Evolutionary conservation across 2,113 vertebrate genomes (phyloP).

Genomic region (Nicator chloris): DNA sequence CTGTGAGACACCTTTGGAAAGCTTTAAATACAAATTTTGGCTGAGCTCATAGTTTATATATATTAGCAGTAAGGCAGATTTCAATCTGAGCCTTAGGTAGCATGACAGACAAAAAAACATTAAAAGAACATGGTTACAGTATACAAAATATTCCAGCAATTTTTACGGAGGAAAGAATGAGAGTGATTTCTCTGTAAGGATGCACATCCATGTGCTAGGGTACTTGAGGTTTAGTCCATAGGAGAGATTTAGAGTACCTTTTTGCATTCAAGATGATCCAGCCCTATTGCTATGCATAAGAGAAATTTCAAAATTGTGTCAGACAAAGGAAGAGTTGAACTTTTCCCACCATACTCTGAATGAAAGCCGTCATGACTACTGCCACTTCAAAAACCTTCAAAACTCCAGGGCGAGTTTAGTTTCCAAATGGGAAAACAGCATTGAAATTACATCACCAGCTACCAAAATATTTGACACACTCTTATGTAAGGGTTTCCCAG

Average conservation of each 20-base stretch:
- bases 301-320: neutral
- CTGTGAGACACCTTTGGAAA: neutral
- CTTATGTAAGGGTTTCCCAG: constrained; percentile 5
- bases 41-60: neutral
- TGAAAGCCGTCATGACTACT: neutral
- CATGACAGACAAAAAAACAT: neutral
- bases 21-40: neutral
- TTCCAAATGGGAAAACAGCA: neutral
- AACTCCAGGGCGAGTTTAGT: neutral
- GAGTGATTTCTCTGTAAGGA: neutral
- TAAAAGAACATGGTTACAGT: neutral
- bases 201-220: neutral
- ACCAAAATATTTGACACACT: neutral
- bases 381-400: neutral
- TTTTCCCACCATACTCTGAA: neutral
- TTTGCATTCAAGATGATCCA: neutral
- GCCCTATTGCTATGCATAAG: neutral
- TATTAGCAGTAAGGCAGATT: neutral
- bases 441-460: neutral
- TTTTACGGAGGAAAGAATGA: neutral
- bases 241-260: neutral
- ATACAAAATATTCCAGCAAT: neutral
- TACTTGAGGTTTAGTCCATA: neutral
- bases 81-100: neutral
- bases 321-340: neutral